Evolutionary conservation across 2,113 vertebrate species (phyloP).

Genomic region (Potamarius usumacintae): DNA sequence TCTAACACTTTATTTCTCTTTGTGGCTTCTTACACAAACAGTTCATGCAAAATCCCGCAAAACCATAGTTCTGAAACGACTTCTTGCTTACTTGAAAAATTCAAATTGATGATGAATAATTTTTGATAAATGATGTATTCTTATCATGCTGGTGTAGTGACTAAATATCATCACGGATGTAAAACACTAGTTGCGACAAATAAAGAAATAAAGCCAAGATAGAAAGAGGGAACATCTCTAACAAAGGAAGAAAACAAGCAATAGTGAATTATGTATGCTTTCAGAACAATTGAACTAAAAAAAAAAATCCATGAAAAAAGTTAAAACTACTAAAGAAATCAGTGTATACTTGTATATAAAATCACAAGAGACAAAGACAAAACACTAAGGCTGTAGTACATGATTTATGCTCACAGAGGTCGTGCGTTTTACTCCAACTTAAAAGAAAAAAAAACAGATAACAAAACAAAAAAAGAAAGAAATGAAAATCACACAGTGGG

Average conservation of each 20-base stretch:
- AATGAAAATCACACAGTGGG: neutral
- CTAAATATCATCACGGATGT: neutral
- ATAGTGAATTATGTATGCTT: neutral
- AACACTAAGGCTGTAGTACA: neutral
- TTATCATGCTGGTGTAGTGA: neutral
- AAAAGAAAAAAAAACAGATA: neutral
- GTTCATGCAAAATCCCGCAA: neutral
- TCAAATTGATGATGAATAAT: neutral
- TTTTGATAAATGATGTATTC: too few relatives aligned
- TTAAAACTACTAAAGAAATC: neutral
- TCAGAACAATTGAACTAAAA: neutral
- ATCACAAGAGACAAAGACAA: neutral
- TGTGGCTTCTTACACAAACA: conserved; percentile 15
- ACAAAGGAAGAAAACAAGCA: neutral
- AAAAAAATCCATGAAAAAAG: neutral
- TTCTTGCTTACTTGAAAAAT: neutral
- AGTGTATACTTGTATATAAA: neutral
- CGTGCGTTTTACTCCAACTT: neutral
- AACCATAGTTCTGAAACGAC: neutral
- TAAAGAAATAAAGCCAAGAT: neutral
- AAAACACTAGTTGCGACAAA: neutral
- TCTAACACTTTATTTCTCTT: conserved; percentile 28
- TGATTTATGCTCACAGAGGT: neutral
- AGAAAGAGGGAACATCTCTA: neutral
- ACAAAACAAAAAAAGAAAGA: neutral